Base-by-base conservation (phyloP, 2,888 invertebrate genomes). In the Trichogramma evanescens region DNA sequence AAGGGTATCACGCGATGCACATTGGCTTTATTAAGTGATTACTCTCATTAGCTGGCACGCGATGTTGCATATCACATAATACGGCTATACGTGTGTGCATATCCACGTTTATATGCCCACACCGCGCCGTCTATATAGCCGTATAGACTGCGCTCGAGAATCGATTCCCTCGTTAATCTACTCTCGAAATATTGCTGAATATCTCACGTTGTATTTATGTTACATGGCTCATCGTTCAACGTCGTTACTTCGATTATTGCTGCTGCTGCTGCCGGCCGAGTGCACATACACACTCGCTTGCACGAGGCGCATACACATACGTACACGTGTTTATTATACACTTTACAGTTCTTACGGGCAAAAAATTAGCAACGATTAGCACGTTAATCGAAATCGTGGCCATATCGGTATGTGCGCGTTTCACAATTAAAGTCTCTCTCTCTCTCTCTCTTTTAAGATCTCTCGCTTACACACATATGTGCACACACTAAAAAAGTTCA, bases 31-130 rank as follows among this genome's bases (percentile, higher is more conserved):
- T 76, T 77, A 75, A 77, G 74, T 74, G 77, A 77, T 76, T 76
- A 77, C 74, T 73, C 76, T 75, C 75, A 77, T 77, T 77, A 76
- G 74, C 66, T 66, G 69, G 75, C 77, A 77, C 77, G 76, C 76
- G 75, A 77, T 75, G 71, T 70, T 71, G 72, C 26, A 26, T 26
- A 26, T 26, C 26, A 26, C 26, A 26, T 26, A 26, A 26, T 26
- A 26, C 26, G 26, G 26, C 26, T 26, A 2, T 74, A 74, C 74
- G 71, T 56, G 49, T 7, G 39, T 50, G 39, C n/a, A 49, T 5
- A 7, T 38, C 9, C 43, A 10, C 59, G 48, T 8, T n/a, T 40
- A 50, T 7, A 49, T 4, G 38, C 8, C 49, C 41, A 51, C 57
- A 26, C 26, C 26, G 26, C 26, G 26, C 26, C 26, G 26, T 26